A percentile compares a stretch with the other conserved stretches of the same genome.
Conservation (phyloP, 2,113 vertebrate species). For the Platichthys flesus region DNA sequence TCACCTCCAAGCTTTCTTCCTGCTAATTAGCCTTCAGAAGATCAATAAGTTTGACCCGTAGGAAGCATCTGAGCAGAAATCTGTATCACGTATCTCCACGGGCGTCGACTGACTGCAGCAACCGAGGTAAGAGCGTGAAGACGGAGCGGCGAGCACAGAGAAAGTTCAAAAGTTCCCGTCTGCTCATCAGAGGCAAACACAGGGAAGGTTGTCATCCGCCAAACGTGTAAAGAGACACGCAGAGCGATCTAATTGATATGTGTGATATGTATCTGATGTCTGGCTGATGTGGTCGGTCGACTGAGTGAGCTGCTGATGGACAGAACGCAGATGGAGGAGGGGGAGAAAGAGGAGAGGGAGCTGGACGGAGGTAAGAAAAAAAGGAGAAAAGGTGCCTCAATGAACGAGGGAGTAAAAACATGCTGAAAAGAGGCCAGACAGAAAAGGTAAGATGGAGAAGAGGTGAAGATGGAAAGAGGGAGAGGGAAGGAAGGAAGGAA, state of each 20-base stretch:
- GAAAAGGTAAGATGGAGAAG: not conserved
- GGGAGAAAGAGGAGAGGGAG: conserved; percentile 25
- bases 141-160: not conserved
- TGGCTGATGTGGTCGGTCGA: conserved; percentile 40
- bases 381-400: conserved; percentile 7
- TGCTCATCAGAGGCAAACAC: conserved; percentile 1
- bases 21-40: not conserved
- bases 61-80: conserved; percentile 43
- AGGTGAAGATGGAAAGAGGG: not conserved
- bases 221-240: conserved; percentile 37
- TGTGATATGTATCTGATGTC: conserved; percentile 54
- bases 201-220: conserved; percentile 16
- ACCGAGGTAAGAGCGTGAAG: conserved; percentile 9
- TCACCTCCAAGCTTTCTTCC: not conserved
- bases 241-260: conserved; percentile 48
- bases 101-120: conserved; percentile 11
- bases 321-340: conserved; percentile 34
- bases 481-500: not conserved
- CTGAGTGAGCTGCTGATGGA: conserved; percentile 49
- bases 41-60: conserved; percentile 40
- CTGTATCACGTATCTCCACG: conserved; percentile 47
- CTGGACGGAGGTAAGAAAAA: too few species aligned
- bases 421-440: not conserved
- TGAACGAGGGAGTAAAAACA: conserved; percentile 23
- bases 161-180: conserved; percentile 50